phyloP scores from a whole-genome alignment of 2,797 vertebrate genomes.

The Fistularia commersonii region DNA sequence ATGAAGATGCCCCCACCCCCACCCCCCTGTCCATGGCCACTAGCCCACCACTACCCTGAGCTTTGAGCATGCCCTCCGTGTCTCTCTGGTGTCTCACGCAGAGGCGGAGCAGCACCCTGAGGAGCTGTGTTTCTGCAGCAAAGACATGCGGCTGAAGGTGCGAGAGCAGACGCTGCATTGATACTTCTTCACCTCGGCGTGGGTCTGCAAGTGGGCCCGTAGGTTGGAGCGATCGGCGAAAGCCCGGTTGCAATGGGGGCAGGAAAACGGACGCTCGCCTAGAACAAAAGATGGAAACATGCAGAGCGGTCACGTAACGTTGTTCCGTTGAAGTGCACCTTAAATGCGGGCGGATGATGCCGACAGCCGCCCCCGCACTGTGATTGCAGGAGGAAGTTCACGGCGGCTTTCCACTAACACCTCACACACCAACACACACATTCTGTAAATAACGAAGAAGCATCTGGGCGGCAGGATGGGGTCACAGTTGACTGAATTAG shows the following conservation, averaged over 20 bases:
- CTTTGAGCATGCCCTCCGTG: conserved; percentile 23
- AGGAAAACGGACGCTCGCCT: conserved; percentile 79
- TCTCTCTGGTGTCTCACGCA: conserved; percentile 44
- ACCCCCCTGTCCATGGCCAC: conserved; percentile 2
- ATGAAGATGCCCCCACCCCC: conserved; percentile 8
- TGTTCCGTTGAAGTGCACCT: no score
- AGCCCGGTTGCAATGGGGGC: conserved; percentile 90
- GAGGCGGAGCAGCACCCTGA: conserved; percentile 82
- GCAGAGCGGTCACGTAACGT: no score
- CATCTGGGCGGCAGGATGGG: conserved; percentile 44
- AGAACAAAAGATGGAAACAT: no score
- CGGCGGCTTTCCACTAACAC: conserved; percentile 48
- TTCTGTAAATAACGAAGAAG: conserved; percentile 51
- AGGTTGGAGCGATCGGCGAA: conserved; percentile 98
- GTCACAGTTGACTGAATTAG: conserved; percentile 56
- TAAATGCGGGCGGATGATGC: conserved; percentile 4
- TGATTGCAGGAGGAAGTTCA: conserved; percentile 21
- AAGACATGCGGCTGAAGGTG: conserved; percentile 96
- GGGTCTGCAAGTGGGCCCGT: conserved; percentile 94
- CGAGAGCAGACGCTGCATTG: conserved; percentile 89
- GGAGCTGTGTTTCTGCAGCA: conserved; percentile 93
- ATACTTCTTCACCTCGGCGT: conserved; percentile 96
- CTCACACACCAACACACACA: conserved; percentile 28
- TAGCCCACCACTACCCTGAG: conserved; percentile 40
- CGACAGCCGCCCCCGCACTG: conserved; percentile 2